A percentile compares a stretch with the other conserved stretches of the same genome.
Evolutionary conservation across 2,888 invertebrate species (phyloP).

Genomic region (Coleophora flavipennella): DNA sequence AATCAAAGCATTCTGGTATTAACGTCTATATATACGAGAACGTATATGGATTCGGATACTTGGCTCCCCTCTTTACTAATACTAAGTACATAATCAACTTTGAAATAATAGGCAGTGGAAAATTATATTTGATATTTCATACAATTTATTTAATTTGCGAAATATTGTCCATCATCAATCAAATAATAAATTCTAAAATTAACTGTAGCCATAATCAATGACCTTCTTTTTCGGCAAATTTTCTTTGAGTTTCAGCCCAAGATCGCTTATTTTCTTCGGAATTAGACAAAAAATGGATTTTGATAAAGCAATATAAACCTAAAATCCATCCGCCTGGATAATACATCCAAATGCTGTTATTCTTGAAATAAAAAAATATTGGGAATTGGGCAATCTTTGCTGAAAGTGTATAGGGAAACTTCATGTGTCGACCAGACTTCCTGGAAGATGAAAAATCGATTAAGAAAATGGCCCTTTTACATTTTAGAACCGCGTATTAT

Average conservation of each 20-base stretch:
- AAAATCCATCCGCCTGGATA: conserved; percentile 70
- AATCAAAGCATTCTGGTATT: too few species aligned
- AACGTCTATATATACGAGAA: too few species aligned
- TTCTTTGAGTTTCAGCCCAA: conserved; percentile 53
- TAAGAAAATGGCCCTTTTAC: too few species aligned
- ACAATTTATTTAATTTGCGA: too few species aligned
- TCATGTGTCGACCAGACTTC: conserved; percentile 81
- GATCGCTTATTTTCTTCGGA: conserved; percentile 38
- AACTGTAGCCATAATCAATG: conserved; percentile 20
- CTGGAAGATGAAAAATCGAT: conserved; percentile 27
- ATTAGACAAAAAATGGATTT: conserved; percentile 77
- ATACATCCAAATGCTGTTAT: conserved; percentile 83
- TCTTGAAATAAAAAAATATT: conserved; percentile 77
- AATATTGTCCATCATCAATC: too few species aligned
- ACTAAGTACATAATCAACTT: too few species aligned
- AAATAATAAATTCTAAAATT: too few species aligned
- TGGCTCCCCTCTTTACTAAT: too few species aligned
- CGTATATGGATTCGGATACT: too few species aligned
- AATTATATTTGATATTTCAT: too few species aligned
- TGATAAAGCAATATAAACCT: conserved; percentile 76
- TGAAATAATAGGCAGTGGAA: too few species aligned
- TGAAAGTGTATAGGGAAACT: conserved; percentile 85
- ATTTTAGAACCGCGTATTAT: too few species aligned
- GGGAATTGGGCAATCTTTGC: conserved; percentile 90
- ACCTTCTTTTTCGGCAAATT: conserved; percentile 47